Conservation (phyloP, 2,797 vertebrate species). For the Tenualosa thibaudeaui region DNA sequence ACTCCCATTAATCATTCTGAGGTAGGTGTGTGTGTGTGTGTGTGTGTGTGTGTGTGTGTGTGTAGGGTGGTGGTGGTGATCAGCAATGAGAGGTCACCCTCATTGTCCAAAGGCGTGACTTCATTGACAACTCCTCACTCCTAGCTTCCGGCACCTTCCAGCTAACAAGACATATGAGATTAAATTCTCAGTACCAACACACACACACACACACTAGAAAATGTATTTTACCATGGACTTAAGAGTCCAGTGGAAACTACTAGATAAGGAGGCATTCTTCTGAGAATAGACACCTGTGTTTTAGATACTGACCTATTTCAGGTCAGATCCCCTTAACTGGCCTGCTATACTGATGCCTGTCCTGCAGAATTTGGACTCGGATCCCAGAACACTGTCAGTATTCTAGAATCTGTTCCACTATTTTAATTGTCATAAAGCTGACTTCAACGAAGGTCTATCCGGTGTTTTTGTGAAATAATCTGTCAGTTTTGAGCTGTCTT, state of each 20-base stretch:
- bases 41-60: neutral
- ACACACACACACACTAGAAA: neutral
- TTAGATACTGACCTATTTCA: neutral
- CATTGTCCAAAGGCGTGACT: neutral
- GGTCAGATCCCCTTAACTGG: neutral
- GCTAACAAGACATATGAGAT: conserved; percentile 42
- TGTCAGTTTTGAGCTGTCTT: too few relatives aligned
- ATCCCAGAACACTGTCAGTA: neutral
- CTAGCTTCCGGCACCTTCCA: conserved; percentile 30
- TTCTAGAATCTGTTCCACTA: neutral
- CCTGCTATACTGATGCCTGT: neutral
- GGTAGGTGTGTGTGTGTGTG: neutral
- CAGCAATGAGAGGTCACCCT: conserved; percentile 19
- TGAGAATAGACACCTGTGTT: conserved; percentile 19
- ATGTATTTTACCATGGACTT: neutral
- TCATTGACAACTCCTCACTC: conserved; percentile 26
- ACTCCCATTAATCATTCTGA: too few relatives aligned
- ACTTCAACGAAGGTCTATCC: too few relatives aligned
- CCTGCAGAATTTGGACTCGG: neutral
- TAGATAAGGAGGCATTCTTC: conserved; percentile 12
- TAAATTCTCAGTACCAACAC: conserved; percentile 18
- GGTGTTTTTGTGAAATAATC: too few relatives aligned
- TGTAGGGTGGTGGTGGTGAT: neutral
- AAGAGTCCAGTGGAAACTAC: neutral
- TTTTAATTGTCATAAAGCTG: neutral